phyloP scores from a whole-genome alignment of 2,797 vertebrate genomes.

The Spheniscus humboldti region DNA sequence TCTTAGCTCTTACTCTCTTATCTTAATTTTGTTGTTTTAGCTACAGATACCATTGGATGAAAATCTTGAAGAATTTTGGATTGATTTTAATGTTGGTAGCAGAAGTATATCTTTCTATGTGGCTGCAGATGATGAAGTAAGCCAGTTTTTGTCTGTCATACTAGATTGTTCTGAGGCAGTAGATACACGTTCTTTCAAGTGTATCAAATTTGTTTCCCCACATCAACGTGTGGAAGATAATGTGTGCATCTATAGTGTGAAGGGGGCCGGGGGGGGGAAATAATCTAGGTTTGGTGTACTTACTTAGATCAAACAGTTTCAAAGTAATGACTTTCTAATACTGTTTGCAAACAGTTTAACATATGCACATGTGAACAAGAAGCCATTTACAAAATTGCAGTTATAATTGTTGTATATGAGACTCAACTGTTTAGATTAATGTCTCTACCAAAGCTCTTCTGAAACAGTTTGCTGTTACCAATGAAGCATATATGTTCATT shows the following conservation, averaged over 20 bases:
- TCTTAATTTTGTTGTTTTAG: conserved; percentile 63
- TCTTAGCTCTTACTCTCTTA: background rate
- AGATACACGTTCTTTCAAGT: background rate
- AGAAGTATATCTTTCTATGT: conserved; percentile 92
- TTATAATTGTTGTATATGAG: background rate
- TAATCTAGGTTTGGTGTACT: background rate
- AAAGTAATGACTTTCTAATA: background rate
- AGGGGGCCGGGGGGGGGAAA: no score
- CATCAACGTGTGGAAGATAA: background rate
- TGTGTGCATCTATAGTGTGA: background rate
- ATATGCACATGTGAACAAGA: rapidly evolving
- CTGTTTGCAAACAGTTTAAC: background rate
- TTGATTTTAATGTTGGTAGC: conserved; percentile 94
- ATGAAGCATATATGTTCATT: background rate
- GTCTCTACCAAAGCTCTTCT: background rate
- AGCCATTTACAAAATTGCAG: background rate
- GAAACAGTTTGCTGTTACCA: background rate
- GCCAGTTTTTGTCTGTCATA: background rate
- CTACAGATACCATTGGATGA: conserved; percentile 91
- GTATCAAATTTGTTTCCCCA: background rate
- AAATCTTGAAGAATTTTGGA: conserved; percentile 93
- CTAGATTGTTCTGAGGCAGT: background rate
- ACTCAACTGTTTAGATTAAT: background rate
- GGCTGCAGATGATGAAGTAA: conserved; percentile 78
- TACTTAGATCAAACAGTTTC: background rate